Evolutionary conservation across 2,888 invertebrate genomes (phyloP).

Genomic region (Rhopalosiphum nymphaeae): DNA sequence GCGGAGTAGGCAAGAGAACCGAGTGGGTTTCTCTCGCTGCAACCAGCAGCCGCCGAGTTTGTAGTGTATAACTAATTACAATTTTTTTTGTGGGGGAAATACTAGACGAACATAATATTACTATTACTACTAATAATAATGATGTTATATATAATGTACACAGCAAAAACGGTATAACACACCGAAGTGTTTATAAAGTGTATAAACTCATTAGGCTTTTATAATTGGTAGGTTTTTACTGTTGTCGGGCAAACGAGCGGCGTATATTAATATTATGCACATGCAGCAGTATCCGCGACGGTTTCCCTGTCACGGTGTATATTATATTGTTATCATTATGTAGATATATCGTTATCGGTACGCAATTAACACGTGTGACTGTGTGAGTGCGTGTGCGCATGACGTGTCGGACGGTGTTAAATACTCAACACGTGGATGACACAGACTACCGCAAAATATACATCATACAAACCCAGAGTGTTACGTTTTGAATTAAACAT

Average conservation of each 20-base stretch:
- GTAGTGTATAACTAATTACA: slow-evolving; percentile 27
- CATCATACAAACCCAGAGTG: background rate
- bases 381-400: background rate
- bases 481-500: slow-evolving; percentile 52
- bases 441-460: background rate
- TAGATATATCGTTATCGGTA: background rate
- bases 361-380: background rate
- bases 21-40: background rate
- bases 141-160: background rate
- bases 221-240: slow-evolving; percentile 25
- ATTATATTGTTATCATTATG: too few species aligned
- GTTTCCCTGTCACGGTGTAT: background rate
- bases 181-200: slow-evolving; percentile 25
- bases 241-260: background rate
- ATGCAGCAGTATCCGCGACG: background rate
- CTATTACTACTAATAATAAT: background rate
- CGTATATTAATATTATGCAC: background rate
- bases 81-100: slow-evolving; percentile 18
- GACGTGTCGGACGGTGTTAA: background rate
- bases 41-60: background rate
- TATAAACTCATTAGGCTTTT: slow-evolving; percentile 53
- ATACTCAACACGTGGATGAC: slow-evolving; percentile 20
- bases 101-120: background rate
- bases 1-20: background rate
- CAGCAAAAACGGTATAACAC: background rate